Conservation (phyloP, 92 coral and sea anemone species). For the Actinostola sp. region DNA sequence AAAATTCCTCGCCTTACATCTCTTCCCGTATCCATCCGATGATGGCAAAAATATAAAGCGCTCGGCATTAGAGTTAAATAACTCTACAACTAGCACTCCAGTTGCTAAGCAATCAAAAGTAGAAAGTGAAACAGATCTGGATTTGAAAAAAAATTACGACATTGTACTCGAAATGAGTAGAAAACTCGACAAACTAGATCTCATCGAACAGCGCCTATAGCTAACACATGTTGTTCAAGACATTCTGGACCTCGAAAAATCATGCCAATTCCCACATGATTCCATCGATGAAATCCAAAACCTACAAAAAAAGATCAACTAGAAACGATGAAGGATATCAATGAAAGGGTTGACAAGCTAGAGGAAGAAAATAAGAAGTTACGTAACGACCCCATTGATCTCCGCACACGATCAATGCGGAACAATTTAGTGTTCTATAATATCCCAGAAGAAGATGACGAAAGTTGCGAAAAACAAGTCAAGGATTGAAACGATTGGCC, state of each 20-base stretch:
- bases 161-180: background rate
- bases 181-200: background rate
- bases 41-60: no score
- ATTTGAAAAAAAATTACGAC: background rate
- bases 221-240: background rate
- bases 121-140: no score
- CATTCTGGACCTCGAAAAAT: background rate
- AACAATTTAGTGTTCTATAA: conserved; percentile 5
- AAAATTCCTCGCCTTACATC: no score
- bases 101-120: no score
- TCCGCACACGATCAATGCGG: conserved; percentile 5
- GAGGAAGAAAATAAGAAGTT: background rate
- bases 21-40: no score
- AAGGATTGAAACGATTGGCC: background rate
- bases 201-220: background rate
- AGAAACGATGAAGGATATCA: background rate
- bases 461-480: background rate
- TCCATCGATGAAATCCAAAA: background rate
- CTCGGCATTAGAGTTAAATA: no score
- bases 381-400: background rate
- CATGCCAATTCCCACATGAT: background rate
- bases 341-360: background rate
- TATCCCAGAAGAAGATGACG: conserved; percentile 11
- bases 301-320: background rate
- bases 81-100: no score